phyloP scores from a whole-genome alignment of 2,797 vertebrate genomes.

The Neosilurus mollespiculum region DNA sequence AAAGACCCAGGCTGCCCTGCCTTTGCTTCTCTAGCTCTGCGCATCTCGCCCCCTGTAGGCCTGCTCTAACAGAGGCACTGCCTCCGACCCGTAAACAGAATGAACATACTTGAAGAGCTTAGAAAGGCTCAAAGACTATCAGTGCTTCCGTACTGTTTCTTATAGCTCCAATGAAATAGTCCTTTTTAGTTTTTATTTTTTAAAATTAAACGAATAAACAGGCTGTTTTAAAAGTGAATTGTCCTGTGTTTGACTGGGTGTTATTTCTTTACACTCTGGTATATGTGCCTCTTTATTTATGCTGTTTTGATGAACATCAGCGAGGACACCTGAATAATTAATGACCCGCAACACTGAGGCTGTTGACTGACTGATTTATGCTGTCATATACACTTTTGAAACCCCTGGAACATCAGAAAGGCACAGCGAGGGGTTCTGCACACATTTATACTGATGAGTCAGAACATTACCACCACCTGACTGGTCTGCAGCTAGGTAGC shows the following conservation, averaged over 20 bases:
- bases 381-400: neutral
- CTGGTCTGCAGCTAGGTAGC: too few relatives aligned
- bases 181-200: conserved; percentile 83
- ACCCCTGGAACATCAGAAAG: neutral
- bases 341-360: too few relatives aligned
- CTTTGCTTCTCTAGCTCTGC: conserved; percentile 36
- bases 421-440: neutral
- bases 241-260: neutral
- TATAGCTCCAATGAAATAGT: conserved; percentile 83
- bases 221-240: conserved; percentile 78
- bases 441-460: too few relatives aligned
- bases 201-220: conserved; percentile 79
- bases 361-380: neutral
- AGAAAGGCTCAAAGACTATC: conserved; percentile 88
- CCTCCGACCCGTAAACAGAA: conserved; percentile 70
- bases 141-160: conserved; percentile 98
- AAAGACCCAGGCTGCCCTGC: conserved; percentile 46
- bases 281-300: neutral
- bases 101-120: conserved; percentile 97
- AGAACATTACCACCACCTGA: too few relatives aligned
- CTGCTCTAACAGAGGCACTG: conserved; percentile 62
- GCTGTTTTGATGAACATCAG: neutral
- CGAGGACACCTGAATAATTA: neutral
- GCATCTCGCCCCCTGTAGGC: conserved; percentile 50
- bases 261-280: neutral